A percentile compares a stretch with the other conserved stretches of the same genome.
phyloP scores from a whole-genome alignment of 1,140 invertebrate genomes.

The Tetragonula clypearis region DNA sequence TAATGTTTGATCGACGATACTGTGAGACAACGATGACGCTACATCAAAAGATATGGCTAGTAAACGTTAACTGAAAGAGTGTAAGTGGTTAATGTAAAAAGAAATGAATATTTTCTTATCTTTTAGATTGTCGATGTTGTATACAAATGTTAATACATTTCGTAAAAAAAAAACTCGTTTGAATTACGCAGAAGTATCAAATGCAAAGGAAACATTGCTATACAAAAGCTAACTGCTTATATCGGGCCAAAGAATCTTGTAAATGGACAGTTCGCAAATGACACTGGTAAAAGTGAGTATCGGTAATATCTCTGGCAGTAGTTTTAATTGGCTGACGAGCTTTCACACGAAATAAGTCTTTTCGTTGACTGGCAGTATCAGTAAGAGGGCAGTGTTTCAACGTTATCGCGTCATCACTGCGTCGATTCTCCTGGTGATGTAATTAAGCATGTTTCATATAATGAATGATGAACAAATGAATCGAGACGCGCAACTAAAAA shows the following conservation, averaged over 20 bases:
- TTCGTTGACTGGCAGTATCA: constrained; percentile 30
- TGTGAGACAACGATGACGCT: neutral
- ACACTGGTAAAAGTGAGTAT: neutral
- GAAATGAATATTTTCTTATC: neutral
- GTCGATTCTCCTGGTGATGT: neutral
- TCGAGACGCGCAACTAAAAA: neutral
- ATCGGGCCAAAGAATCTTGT: neutral
- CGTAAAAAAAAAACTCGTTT: neutral
- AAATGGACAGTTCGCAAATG: neutral
- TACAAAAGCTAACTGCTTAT: neutral
- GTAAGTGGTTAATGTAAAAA: neutral
- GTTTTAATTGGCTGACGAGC: neutral
- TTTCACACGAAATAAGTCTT: neutral
- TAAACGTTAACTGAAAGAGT: constrained; percentile 17
- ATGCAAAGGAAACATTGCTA: neutral
- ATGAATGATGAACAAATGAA: neutral
- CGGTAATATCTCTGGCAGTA: constrained; percentile 12
- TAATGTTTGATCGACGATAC: neutral
- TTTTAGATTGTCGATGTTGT: neutral
- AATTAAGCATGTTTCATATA: neutral
- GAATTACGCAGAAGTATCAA: neutral
- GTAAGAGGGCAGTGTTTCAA: constrained; percentile 24
- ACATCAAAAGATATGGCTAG: neutral
- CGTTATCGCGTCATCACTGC: neutral
- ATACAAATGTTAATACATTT: neutral